Percentiles rank a stretch among this genome's conserved stretches.
phyloP scores from a whole-genome alignment of 1,140 invertebrate species.

The Sminthurinus signatus region DNA sequence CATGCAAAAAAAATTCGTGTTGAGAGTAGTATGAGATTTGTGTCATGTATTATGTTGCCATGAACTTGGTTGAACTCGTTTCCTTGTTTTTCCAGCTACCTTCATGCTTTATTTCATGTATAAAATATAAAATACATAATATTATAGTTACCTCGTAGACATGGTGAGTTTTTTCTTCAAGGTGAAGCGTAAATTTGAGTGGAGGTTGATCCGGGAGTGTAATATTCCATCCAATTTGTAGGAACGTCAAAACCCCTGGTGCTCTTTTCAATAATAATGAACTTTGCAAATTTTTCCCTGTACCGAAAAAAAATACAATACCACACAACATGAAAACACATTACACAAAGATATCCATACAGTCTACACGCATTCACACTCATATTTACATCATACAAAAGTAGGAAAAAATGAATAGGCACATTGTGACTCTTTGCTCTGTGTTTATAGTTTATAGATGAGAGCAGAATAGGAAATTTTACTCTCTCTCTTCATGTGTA shows the following conservation, averaged over 20 bases:
- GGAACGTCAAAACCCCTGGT: constrained; percentile 34
- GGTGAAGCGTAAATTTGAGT: constrained; percentile 20
- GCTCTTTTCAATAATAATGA: constrained; percentile 36
- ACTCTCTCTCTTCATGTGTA: neutral
- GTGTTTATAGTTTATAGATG: too few species aligned
- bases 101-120: too few species aligned
- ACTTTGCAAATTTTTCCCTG: constrained; percentile 22
- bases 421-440: too few species aligned
- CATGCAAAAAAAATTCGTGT: neutral
- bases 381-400: too few species aligned
- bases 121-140: too few species aligned
- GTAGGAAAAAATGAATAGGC: too few species aligned
- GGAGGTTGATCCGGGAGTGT: constrained; percentile 24
- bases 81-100: too few species aligned
- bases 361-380: too few species aligned
- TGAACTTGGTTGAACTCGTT: too few species aligned
- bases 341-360: too few species aligned
- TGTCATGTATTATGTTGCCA: neutral
- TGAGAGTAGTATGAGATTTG: neutral
- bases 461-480: too few species aligned
- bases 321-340: neutral
- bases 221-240: constrained; percentile 32
- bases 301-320: neutral
- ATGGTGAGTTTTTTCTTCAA: constrained; percentile 29
- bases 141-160: constrained; percentile 30